Evolutionary conservation across 2,113 vertebrate species (phyloP), one percentile per base, ranked within the genome.

Genomic region (Cyprinodon variegatus): DNA sequence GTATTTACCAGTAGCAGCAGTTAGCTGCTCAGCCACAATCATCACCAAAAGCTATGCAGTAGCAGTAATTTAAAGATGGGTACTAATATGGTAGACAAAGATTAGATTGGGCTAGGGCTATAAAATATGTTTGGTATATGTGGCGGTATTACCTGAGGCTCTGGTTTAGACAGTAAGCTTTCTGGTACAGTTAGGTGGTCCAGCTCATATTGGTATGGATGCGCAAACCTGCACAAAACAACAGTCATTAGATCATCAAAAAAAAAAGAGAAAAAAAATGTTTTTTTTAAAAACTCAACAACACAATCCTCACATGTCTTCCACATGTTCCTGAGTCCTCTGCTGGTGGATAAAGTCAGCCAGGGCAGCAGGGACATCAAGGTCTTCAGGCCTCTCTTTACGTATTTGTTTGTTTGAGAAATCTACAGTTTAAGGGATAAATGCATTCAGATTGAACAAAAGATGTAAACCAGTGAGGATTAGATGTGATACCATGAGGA

Each of bases 331-430:
- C 88, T 97, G 95, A 0, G 94, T 96, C 84, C 97, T 95, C 91
- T 99, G 96, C 84, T 99, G 97, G 83, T 99, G 96, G 79, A 99
- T 96, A 67, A 99, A 96, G 86, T 99, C 98, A 1, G 96, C 96
- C 86, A 99, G 91, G 3, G 97, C 97, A 63, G 96, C 92, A 1
- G 98, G 97, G 0, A 99, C 95, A 60, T 98, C 97, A 57, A 96
- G 83, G 77, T 99, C 97, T 80, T 99, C 97, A 0, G 96, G 96
- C 12, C 95, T 95, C 73, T 97, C 95, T 88, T 95, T 94, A 11
- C 91, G 94, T 8, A 95, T 93, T 65, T 93, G 95, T 75, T 95
- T 94, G 80, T 95, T 94, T 73, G 93, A 95, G 61, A 97, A 96
- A 89, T 97, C 97, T 91, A 74, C 15, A 14, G 48, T 15, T 48